Evolutionary conservation across 2,888 invertebrate genomes (phyloP).

Genomic region (Zele albiditarsus): DNA sequence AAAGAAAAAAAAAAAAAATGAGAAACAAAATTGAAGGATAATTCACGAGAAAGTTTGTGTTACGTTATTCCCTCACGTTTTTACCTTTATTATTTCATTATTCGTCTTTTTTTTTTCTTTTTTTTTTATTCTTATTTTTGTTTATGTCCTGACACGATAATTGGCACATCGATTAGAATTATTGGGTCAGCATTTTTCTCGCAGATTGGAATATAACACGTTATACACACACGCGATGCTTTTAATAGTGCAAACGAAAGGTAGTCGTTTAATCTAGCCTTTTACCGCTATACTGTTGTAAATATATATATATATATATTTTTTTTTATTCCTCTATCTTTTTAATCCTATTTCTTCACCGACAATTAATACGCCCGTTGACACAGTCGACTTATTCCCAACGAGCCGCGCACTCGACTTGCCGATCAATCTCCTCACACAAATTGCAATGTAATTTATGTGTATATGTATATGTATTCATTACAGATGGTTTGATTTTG

Average conservation of each 20-base stretch:
- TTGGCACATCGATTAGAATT: slow-evolving; percentile 33
- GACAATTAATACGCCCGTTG: slow-evolving; percentile 36
- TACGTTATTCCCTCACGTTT: not conserved
- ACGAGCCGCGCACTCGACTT: slow-evolving; percentile 8
- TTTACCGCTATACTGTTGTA: not conserved
- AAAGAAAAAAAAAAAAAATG: not conserved
- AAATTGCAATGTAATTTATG: slow-evolving; percentile 14
- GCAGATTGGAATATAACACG: not conserved
- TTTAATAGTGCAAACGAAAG: slow-evolving; percentile 20
- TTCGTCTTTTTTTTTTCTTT: not conserved
- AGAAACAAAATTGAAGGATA: not conserved
- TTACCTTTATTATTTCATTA: not conserved
- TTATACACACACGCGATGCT: not conserved
- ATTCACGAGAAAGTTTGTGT: not conserved
- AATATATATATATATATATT: not conserved
- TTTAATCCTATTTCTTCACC: slow-evolving; percentile 15
- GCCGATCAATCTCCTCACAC: not conserved
- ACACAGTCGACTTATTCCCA: slow-evolving; percentile 33
- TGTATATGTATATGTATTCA: not conserved
- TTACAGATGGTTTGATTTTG: not conserved
- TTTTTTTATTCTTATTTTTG: not conserved
- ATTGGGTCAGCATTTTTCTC: slow-evolving; percentile 28
- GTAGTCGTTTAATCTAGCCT: slow-evolving; percentile 18
- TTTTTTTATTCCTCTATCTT: not conserved
- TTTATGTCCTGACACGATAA: slow-evolving; percentile 30